Percentiles rank a stretch among this genome's conserved stretches.
phyloP scores from a whole-genome alignment of 2,888 invertebrate genomes.

The Glyphotaelius pellucidus region DNA sequence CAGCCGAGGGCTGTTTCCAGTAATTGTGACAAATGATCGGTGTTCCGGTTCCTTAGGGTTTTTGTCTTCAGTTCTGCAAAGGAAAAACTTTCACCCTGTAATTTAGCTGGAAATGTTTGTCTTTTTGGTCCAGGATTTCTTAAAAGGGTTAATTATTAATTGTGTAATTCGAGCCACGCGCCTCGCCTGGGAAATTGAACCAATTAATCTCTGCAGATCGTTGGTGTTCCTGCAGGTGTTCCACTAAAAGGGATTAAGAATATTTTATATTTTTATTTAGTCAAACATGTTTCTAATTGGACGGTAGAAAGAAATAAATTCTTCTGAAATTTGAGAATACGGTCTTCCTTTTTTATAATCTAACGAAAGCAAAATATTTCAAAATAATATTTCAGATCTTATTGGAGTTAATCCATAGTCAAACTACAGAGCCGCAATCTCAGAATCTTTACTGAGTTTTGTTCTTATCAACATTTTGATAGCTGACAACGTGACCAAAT shows the following conservation, averaged over 20 bases:
- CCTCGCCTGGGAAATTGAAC: neutral
- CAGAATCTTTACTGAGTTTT: neutral
- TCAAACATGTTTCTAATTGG: neutral
- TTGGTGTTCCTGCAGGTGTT: neutral
- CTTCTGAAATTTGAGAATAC: neutral
- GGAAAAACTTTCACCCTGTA: slow-evolving; percentile 4
- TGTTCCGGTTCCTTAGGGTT: neutral
- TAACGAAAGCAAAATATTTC: neutral
- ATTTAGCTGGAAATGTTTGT: neutral
- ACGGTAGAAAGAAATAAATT: neutral
- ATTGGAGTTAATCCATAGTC: neutral
- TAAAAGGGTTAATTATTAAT: neutral
- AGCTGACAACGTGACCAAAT: neutral
- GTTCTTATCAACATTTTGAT: neutral
- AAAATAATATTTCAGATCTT: neutral
- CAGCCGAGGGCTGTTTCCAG: slow-evolving; percentile 20
- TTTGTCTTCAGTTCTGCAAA: slow-evolving; percentile 4
- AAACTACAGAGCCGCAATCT: neutral
- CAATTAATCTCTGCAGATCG: neutral
- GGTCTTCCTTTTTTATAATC: neutral
- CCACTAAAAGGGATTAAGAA: neutral
- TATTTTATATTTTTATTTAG: neutral
- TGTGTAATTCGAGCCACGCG: neutral
- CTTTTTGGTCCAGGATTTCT: neutral
- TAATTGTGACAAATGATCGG: slow-evolving; percentile 38